These are phyloP conservation scores for Oceanodroma leucorhoa DNA, from an alignment of 2,797 vertebrate genomes.

Conservation along the genomic window DNA sequence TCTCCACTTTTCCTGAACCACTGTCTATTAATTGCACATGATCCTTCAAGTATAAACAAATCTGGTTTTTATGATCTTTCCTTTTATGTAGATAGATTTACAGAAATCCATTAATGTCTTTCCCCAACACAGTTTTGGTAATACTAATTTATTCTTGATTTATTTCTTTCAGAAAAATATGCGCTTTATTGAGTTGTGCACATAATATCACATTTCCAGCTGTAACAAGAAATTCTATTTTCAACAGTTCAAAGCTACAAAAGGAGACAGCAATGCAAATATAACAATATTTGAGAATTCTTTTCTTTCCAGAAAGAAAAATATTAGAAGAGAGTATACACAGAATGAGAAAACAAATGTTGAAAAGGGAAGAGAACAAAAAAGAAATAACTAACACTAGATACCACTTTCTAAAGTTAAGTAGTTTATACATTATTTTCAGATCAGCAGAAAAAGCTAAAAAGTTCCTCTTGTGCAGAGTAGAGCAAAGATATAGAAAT, in stretches of 20 bases:
- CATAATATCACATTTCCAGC: constrained; percentile 28
- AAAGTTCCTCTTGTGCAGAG: not conserved
- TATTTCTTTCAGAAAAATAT: constrained; percentile 42
- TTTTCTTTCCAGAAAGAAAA: constrained; percentile 12
- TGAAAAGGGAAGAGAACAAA: not conserved
- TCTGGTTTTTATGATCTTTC: not conserved
- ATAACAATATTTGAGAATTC: not conserved
- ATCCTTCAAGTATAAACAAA: not conserved
- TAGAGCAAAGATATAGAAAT: not conserved
- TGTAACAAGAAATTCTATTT: constrained; percentile 29
- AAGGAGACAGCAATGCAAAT: not conserved
- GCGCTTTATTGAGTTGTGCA: constrained; percentile 46
- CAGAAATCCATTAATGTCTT: not conserved
- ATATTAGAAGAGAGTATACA: not conserved
- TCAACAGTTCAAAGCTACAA: constrained; percentile 38
- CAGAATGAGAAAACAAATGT: not conserved
- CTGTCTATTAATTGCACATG: not conserved
- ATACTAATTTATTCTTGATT: constrained; percentile 20
- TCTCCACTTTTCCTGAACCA: not conserved
- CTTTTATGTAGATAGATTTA: not conserved
- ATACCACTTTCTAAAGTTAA: not conserved
- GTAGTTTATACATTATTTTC: not conserved
- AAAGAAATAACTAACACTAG: not conserved
- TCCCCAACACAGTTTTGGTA: not conserved
- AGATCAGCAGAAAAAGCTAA: not conserved